Evolutionary conservation across 2,113 vertebrate genomes (phyloP), one percentile per base, ranked within the genome.

Genomic region (Mormyrus iriodes): DNA sequence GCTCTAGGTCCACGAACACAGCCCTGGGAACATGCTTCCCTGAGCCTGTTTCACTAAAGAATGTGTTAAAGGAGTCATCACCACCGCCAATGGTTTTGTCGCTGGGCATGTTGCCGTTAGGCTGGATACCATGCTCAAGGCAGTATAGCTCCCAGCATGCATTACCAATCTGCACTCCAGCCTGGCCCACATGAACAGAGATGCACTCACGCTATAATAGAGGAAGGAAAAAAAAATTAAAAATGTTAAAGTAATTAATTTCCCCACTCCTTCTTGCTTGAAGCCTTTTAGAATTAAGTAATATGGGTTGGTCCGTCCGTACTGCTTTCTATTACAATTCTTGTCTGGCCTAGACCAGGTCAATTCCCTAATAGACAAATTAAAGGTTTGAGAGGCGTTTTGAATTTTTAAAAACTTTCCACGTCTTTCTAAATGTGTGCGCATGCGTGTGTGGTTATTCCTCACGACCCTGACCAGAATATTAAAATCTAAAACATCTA

Each of bases 1-100:
- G 94, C 19, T 96, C 95, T 0, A 95, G 92, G 91, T 95, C 95
- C 91, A 96, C 95, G 10, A 96, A 96, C 17, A 96, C 93, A 0
- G 95, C 94, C 0, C 94, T 79, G 0, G 95, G 93, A 0, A 95
- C 94, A 0, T 94, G 94, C 21, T 95, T 95, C 3, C 94, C 95
- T 0, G 95, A 93, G 0, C 93, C 86, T 0, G 94, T 95, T 91
- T 96, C 95, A 0, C 94, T 95, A 93, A 96, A 96, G 93, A 96
- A 96, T 0, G 95, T 95, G 88, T 95, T 95, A 21, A 95, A 96
- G 88, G 94, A 96, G 76, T 95, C 95, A 0, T 95, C 92, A 0
- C 93, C 91, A 0, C 93, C 93, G 0, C 92, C 94, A 1, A 92
- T 42, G 82, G 89, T 88, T 69, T 92, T 93, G 73, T 93, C 92